phyloP scores from a whole-genome alignment of 1,140 invertebrate genomes.

The Lerema accius region DNA sequence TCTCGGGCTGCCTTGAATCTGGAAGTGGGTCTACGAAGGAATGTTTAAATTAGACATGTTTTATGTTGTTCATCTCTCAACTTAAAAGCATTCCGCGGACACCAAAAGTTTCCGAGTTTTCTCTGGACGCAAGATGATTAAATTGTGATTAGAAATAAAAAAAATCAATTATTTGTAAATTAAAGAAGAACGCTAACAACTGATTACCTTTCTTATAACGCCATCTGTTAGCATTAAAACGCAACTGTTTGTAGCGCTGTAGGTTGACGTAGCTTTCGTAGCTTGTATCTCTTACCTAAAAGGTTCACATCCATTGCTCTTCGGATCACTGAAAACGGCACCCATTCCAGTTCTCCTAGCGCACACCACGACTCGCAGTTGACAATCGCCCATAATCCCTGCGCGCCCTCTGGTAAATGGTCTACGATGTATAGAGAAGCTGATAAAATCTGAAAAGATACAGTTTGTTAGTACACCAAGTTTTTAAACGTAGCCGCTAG shows the following conservation, averaged over 20 bases:
- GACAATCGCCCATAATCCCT: slow-evolving; percentile 93
- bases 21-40: too few relatives aligned
- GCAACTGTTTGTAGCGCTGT: slow-evolving; percentile 19
- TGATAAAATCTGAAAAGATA: slow-evolving; percentile 84
- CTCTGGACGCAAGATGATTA: too few relatives aligned
- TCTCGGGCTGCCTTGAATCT: too few relatives aligned
- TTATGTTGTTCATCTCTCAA: too few relatives aligned
- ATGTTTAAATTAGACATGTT: too few relatives aligned
- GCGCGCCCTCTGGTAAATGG: slow-evolving; percentile 89
- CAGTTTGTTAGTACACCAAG: slow-evolving; percentile 10
- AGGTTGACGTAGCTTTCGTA: slow-evolving; percentile 29
- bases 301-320: slow-evolving; percentile 90
- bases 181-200: too few relatives aligned
- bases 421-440: slow-evolving; percentile 89
- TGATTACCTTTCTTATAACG: slow-evolving; percentile 17
- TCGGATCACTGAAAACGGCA: slow-evolving; percentile 88
- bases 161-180: too few relatives aligned
- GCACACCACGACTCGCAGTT: slow-evolving; percentile 95
- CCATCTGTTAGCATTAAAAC: slow-evolving; percentile 37
- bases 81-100: too few relatives aligned
- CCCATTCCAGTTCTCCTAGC: slow-evolving; percentile 95
- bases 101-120: too few relatives aligned
- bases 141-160: too few relatives aligned
- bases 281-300: slow-evolving; percentile 79
- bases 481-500: slow-evolving; percentile 23